These are phyloP conservation scores for Pseudomugil tenellus DNA, from an alignment of 2,797 vertebrate species.

Conservation along the genomic window DNA sequence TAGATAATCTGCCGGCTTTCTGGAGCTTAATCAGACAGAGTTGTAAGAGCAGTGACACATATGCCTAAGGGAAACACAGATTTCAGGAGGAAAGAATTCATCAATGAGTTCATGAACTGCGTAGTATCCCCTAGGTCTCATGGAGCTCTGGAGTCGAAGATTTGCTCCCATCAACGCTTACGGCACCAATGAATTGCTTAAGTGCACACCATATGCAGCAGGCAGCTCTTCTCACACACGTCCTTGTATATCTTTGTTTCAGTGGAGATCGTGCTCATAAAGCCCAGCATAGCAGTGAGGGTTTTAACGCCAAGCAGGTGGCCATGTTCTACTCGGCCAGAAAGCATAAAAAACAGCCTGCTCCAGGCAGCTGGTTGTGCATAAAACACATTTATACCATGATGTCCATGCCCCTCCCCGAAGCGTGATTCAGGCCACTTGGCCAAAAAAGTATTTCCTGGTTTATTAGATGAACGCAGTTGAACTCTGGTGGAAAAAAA, in stretches of 20 bases:
- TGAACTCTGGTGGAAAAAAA: conserved; percentile 33
- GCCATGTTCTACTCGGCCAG: conserved; percentile 78
- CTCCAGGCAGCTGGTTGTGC: conserved; percentile 79
- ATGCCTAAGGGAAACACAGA: conserved; percentile 48
- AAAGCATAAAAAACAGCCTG: conserved; percentile 77
- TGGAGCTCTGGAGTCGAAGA: conserved; percentile 42
- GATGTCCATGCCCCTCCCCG: conserved; percentile 76
- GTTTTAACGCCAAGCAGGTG: conserved; percentile 81
- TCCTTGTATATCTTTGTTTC: conserved; percentile 75
- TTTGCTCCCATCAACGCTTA: conserved; percentile 44
- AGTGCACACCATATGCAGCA: conserved; percentile 69
- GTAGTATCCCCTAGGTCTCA: conserved; percentile 51
- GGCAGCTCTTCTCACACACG: conserved; percentile 43
- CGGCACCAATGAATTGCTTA: conserved; percentile 66
- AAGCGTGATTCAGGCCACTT: conserved; percentile 66
- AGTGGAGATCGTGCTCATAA: conserved; percentile 67
- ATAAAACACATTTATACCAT: conserved; percentile 85
- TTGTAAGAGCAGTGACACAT: conserved; percentile 74
- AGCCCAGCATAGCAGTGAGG: conserved; percentile 68
- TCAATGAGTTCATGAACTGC: conserved; percentile 68
- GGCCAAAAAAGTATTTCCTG: conserved; percentile 58
- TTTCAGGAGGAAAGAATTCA: conserved; percentile 61
- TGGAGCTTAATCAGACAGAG: conserved; percentile 75
- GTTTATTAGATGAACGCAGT: conserved; percentile 38
- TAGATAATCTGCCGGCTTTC: conserved; percentile 58